Base-by-base conservation (phyloP, 2,888 invertebrate genomes). In the Calliphora vomitoria region DNA sequence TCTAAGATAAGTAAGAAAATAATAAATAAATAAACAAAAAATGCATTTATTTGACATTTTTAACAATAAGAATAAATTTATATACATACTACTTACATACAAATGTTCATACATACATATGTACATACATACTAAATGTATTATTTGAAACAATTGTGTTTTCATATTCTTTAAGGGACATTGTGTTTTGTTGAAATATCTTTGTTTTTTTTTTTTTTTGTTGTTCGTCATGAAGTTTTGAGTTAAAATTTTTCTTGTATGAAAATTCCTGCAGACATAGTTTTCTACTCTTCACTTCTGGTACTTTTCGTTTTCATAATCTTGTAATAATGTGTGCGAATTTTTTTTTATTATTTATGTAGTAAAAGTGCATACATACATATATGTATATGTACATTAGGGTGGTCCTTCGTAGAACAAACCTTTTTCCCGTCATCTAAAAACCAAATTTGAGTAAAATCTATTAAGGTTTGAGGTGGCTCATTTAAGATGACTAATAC, bases 31-130 rank as follows among this genome's bases (percentile, higher is more conserved):
- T 25, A 25, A 25, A 25, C 2, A 44, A 44, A 60, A 62, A 15
- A 62, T 76, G 35, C 25, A 76, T 64, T 64, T 62, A 76, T 68
- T 13, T 68, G 68, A 44, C 68, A 68, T 68, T 68, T 35, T 44
- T 44, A 68, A 44, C 41, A 68, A 44, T 47, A 68, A 20, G 4
- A 20, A 68, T 64, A 15, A 41, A 68, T 11, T 68, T 47, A 64
- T 38, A 38, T n/a, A 1, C n/a, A 64, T n/a, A 4, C 8, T 64
- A 18, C 25, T 13, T 44, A 44, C 66, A 44, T 13, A 44, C 11
- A 44, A 10, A 44, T 11, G 11, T 44, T 10, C 3, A 25, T 20
- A 25, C 13, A 2, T 11, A 66, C 1, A 20, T 18, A 66, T n/a
- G n/a, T 35, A 8, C 4, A 44, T 44, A 13, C 13, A 10, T 44